Conservation (phyloP, 2,888 invertebrate genomes). For the Zaprionus obscuricornis region DNA sequence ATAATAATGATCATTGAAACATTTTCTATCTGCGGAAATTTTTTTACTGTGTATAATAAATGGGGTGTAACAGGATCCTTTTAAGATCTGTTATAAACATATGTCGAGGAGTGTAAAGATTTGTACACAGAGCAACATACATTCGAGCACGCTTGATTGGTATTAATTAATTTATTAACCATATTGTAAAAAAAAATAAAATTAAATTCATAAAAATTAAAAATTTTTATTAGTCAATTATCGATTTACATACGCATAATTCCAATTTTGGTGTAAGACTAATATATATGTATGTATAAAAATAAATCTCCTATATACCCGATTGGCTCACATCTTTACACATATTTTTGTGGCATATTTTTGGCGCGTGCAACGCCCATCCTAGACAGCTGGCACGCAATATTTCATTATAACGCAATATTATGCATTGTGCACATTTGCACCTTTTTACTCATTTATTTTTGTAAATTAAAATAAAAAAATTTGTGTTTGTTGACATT, state of each 20-base stretch:
- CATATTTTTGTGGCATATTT: conserved; percentile 30
- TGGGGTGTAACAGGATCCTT: too few relatives aligned
- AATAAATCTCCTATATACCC: conserved; percentile 10
- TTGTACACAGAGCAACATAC: too few relatives aligned
- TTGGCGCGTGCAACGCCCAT: conserved; percentile 38
- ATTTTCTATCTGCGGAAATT: too few relatives aligned
- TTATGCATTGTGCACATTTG: conserved; percentile 31
- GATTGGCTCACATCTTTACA: conserved; percentile 14
- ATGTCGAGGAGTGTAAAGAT: too few relatives aligned
- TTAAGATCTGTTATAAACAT: too few relatives aligned
- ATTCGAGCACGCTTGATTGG: too few relatives aligned
- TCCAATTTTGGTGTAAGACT: not conserved
- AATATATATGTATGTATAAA: not conserved
- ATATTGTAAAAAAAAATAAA: conserved; percentile 35
- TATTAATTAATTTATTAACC: too few relatives aligned
- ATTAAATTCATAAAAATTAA: conserved; percentile 42
- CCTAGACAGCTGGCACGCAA: conserved; percentile 51
- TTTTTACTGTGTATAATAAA: too few relatives aligned
- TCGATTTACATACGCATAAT: conserved; percentile 3
- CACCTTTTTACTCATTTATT: conserved; percentile 23
- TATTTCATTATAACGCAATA: conserved; percentile 52
- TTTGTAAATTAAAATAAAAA: conserved; percentile 61
- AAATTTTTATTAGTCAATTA: conserved; percentile 43
- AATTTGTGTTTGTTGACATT: conserved; percentile 69
- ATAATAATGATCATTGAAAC: too few relatives aligned